Percentiles rank a stretch among this genome's conserved stretches.
Conservation (phyloP, 2,113 vertebrate species). For the Pyxicephalus adspersus region DNA sequence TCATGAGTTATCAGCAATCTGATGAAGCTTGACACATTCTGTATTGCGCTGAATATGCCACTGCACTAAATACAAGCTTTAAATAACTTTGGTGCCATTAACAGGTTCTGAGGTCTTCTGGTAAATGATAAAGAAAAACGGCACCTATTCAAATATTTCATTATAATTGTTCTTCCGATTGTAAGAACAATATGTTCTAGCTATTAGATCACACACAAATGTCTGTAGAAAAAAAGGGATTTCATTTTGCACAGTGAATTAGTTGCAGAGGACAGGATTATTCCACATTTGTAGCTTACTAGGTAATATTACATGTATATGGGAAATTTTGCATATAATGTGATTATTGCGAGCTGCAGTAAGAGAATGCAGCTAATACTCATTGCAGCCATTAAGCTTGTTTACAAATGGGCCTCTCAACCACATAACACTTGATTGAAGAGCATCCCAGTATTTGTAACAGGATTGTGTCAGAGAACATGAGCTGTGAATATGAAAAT, state of each 20-base stretch:
- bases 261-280: neutral
- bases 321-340: slow-evolving; percentile 67
- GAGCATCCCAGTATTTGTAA: slow-evolving; percentile 62
- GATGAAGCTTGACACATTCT: no score
- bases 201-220: neutral
- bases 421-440: slow-evolving; percentile 59
- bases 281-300: slow-evolving; percentile 46
- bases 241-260: slow-evolving; percentile 8
- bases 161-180: no score
- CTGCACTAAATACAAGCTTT: no score
- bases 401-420: slow-evolving; percentile 63
- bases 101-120: no score
- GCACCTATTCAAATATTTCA: no score
- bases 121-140: no score
- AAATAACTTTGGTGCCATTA: no score
- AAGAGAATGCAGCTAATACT: slow-evolving; percentile 56
- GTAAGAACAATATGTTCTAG: neutral
- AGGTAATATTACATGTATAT: slow-evolving; percentile 54
- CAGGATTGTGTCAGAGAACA: slow-evolving; percentile 61
- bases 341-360: slow-evolving; percentile 58
- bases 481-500: slow-evolving; percentile 60
- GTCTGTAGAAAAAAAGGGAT: neutral
- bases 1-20: no score
- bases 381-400: slow-evolving; percentile 59
- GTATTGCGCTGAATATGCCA: no score